Base-by-base conservation (phyloP, 2,113 vertebrate genomes). In the Dromaius novaehollandiae region DNA sequence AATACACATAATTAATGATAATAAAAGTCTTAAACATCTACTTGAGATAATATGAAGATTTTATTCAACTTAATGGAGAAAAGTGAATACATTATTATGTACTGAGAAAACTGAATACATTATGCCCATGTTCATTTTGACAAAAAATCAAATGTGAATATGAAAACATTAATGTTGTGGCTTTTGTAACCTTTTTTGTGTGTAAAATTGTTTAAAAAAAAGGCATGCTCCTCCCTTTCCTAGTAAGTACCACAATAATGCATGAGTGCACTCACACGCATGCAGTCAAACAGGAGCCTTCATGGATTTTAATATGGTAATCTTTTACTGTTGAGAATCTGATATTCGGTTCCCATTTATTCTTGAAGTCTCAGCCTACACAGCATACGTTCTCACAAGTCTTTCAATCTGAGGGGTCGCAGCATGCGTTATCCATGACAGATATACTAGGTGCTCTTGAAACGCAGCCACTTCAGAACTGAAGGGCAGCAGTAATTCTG, bases 11-110 rank as follows among this genome's bases (percentile, higher is more conserved):
- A 96, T 70, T 88, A 84, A 86, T 48, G 38, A 63, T 13, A 89
- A 94, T 97, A 95, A 95, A 96, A 95, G 73, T 87, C 26, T 77
- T 71, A 82, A 93, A 71, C 77, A 65, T 10, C 63, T 42, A 13
- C 68, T 65, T 88, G 68, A 89, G 87, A 65, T 90, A 86, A 91
- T 73, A 42, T 55, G 32, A 95, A 86, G 32, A 46, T 78, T 95
- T 90, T 70, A 58, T 85, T 68, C 22, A 1, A 75, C 46, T 88
- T 66, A 89, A 66, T 51, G 44, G 42, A 79, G 14, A 66, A 70
- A 58, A 58, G 8, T 58, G 30, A 58, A 58, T 17, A 17, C 56
- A 58, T 28, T 56, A 30, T 56, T 56, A 30, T 56, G 28, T 56
- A 56, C 17, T 30, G 55, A 30, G 55, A 56, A 56, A 56, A 56